These are phyloP conservation scores for Brachionus calyciflorus DNA, from an alignment of 1,140 invertebrate species.

Conservation along the genomic window DNA sequence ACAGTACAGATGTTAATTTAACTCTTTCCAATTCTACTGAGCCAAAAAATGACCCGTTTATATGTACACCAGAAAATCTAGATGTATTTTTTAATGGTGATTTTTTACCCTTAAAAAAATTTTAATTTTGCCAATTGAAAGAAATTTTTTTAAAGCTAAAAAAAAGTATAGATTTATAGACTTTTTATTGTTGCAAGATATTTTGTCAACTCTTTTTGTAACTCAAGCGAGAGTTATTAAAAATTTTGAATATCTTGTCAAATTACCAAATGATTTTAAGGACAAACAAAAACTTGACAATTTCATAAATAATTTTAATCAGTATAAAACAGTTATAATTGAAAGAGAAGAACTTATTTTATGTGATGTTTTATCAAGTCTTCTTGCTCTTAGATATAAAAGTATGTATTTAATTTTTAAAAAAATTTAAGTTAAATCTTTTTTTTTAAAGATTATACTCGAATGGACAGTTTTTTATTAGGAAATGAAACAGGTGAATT, in stretches of 20 bases:
- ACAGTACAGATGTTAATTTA: background rate
- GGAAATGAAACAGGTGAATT: conserved; percentile 8
- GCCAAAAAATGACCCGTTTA: conserved; percentile 8
- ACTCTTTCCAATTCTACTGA: conserved; percentile 4
- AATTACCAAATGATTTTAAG: background rate
- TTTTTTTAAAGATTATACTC: background rate
- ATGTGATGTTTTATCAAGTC: conserved; percentile 1
- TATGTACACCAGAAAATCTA: conserved; percentile 11
- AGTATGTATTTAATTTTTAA: background rate
- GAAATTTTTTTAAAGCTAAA: conserved; percentile 7
- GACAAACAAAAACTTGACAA: background rate
- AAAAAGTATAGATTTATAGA: conserved; percentile 20
- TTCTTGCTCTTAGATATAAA: background rate
- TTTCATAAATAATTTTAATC: conserved; percentile 18
- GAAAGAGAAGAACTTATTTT: conserved; percentile 14
- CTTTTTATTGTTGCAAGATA: background rate
- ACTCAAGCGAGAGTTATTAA: too few species aligned
- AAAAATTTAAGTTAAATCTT: background rate
- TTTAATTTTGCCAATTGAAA: background rate
- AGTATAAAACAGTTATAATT: background rate
- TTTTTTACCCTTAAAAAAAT: background rate
- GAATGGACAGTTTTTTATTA: conserved; percentile 33
- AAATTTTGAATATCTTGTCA: too few species aligned
- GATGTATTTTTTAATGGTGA: background rate
- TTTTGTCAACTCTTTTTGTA: background rate